Evolutionary conservation across 23 tunicate genomes (phyloP).

Genomic region (Ascidia mentula): DNA sequence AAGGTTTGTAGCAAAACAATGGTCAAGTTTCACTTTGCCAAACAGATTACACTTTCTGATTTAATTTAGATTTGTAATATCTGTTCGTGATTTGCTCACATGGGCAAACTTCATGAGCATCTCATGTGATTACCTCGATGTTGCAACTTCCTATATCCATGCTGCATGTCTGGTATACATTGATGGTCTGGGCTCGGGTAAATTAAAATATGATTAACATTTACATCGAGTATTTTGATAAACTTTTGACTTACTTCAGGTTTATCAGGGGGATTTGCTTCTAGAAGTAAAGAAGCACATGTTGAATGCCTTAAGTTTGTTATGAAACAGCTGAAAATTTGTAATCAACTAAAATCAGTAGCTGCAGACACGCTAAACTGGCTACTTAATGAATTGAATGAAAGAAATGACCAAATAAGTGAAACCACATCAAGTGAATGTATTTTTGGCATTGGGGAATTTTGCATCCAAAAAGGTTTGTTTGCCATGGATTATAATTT

Average conservation of each 20-base stretch:
- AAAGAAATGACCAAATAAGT: background rate
- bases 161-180: constrained; percentile 84
- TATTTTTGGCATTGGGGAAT: constrained; percentile 53
- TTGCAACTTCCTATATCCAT: constrained; percentile 45
- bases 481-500: background rate
- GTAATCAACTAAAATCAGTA: constrained; percentile 17
- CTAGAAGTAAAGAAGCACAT: constrained; percentile 36
- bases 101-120: constrained; percentile 69
- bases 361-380: constrained; percentile 6
- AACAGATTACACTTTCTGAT: too few species aligned
- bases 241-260: constrained; percentile 23
- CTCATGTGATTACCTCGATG: constrained; percentile 21
- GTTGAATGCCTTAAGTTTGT: constrained; percentile 55
- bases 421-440: background rate
- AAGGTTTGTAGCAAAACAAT: constrained; percentile 26
- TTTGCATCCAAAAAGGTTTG: constrained; percentile 36
- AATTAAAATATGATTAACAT: background rate
- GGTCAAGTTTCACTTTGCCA: too few species aligned
- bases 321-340: constrained; percentile 31
- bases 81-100: constrained; percentile 88
- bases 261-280: constrained; percentile 49
- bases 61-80: constrained; percentile 62
- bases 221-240: background rate
- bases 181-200: constrained; percentile 93
- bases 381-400: constrained; percentile 30